Evolutionary conservation across 2,888 invertebrate genomes (phyloP), one percentile per base, ranked within the genome.

Genomic region (Trilocha varians): DNA sequence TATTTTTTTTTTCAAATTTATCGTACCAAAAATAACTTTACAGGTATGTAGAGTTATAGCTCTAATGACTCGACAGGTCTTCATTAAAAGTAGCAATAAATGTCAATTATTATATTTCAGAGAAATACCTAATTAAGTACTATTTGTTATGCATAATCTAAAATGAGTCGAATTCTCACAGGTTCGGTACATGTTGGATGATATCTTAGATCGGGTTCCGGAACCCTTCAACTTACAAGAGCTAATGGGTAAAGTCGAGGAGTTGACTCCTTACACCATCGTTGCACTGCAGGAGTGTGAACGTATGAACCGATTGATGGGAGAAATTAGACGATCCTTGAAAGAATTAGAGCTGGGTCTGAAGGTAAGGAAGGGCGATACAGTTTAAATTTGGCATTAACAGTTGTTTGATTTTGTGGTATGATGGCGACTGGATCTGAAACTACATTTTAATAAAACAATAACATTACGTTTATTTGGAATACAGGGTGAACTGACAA

Each of bases 261-360:
- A 98, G 59, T 87, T 93, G 47, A 95, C 95, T 2, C 98, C 98
- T 0, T 98, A 91, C 68, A 93, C 94, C 1, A 95, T 97, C 40
- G 98, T 98, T 0, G 94, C 94, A 1, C 89, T 96, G 57, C 96
- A 98, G 51, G 98, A 98, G 76, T 96, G 96, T 70, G 97, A 98
- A 73, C 88, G 97, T 34, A 97, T 98, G 97, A 98, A 98, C 72
- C 88, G 87, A 32, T 88, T 98, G 5, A 95, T 94, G 65, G 83
- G 88, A 2, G 96, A 96, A 75, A 90, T 98, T 47, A 88, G 90
- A 41, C 83, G 94, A 18, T 95, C 97, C 0, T 84, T 98, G 5
- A 90, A 89, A 56, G 97, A 97, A 75, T 80, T 96, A 0, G 94
- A 96, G 52, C 87, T 97, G 11, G 98, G 98, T 3, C 80, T 98